Conservation (phyloP, 2,888 invertebrate species). For the Amphipoea lucens region DNA sequence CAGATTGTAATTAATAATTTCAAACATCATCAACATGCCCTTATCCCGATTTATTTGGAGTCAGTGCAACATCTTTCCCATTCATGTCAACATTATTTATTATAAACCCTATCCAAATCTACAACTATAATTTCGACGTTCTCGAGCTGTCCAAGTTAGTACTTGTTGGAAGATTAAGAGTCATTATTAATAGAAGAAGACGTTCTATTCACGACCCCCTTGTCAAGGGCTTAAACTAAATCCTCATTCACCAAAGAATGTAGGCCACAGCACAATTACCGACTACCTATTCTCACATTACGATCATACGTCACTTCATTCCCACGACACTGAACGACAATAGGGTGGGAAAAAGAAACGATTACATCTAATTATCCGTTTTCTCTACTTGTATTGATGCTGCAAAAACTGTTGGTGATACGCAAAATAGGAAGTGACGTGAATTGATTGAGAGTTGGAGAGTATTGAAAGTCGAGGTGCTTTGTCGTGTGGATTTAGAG, state of each 20-base stretch:
- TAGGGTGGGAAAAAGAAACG: constrained; percentile 63
- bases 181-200: neutral
- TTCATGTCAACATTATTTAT: neutral
- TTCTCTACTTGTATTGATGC: constrained; percentile 55
- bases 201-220: constrained; percentile 3
- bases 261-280: constrained; percentile 50
- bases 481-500: constrained; percentile 10
- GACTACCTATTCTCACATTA: constrained; percentile 46
- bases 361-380: constrained; percentile 62
- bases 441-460: constrained; percentile 1
- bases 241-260: constrained; percentile 34
- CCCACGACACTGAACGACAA: constrained; percentile 58
- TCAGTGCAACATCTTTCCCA: neutral
- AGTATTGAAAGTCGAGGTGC: constrained; percentile 35
- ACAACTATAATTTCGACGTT: neutral
- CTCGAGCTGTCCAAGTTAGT: neutral
- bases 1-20: neutral
- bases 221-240: constrained; percentile 42
- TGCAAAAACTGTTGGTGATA: constrained; percentile 43
- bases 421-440: constrained; percentile 54
- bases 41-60: neutral
- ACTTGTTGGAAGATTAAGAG: neutral
- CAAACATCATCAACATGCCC: neutral
- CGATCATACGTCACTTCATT: constrained; percentile 39
- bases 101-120: neutral